Base-by-base conservation (phyloP, 2,888 invertebrate species). In the Watsonalla cultraria region DNA sequence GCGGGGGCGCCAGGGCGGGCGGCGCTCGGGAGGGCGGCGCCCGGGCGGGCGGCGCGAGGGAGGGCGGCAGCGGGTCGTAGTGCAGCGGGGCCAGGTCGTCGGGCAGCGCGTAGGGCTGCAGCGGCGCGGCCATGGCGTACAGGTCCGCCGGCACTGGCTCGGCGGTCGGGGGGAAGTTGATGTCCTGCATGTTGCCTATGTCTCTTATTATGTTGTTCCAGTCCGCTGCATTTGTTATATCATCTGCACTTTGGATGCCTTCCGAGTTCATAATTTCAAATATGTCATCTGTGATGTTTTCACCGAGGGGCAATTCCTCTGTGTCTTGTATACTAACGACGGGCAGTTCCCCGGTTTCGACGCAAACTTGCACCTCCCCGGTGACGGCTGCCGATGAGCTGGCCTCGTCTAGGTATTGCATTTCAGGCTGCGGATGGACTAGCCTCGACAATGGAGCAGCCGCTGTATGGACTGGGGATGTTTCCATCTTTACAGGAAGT, bases 251-350 rank as follows among this genome's bases (percentile, higher is more conserved):
- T 66, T 88, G 86, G 56, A 91, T 91, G 39, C 91, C 91, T 69
- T 91, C 91, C 49, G 90, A 90, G 68, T 88, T 90, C 91, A 91
- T 91, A 59, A 91, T 91, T 54, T 78, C 89, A 64, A 90, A 88
- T 57, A 91, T 91, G 65, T 91, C 91, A 72, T 91, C 91, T 9
- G 91, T 89, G 54, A 89, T 74, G 60, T 84, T 86, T 62, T 90
- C 90, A 56, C 89, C 89, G 11, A 91, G 84, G 7, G 84, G 90
- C 59, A 90, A 68, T 45, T 91, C 91, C 60, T 90, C 90, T 33
- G 90, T 80, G 73, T 91, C 91, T 71, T 89, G 90, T 80, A 91
- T 91, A 73, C 91, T 91, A 65, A 91, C 91, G 24, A 91, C 91
- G 33, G 91, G 91, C 58, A 90, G 76, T 75, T 91, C 91, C 52